Evolutionary conservation across 2,797 vertebrate genomes (phyloP).

Genomic region (Chelidonichthys spinosus): DNA sequence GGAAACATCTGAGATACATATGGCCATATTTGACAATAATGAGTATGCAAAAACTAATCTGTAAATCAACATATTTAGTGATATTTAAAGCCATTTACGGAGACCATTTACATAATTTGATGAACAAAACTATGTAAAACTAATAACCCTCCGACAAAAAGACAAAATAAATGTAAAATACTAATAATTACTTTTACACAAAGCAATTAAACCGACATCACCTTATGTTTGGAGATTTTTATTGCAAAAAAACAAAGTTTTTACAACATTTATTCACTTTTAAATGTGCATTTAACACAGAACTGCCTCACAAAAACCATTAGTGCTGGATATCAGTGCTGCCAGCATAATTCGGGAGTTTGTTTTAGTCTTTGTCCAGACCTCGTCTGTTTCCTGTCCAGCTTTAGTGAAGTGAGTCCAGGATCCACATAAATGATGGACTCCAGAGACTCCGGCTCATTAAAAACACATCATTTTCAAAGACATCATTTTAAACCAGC

Average conservation of each 20-base stretch:
- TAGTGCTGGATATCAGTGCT: slow-evolving; percentile 18
- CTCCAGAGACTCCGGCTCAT: slow-evolving; percentile 23
- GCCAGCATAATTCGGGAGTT: slow-evolving; percentile 27
- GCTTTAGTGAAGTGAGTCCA: slow-evolving; percentile 1
- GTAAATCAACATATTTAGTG: background rate
- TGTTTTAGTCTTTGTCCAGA: slow-evolving; percentile 7
- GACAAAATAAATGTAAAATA: background rate
- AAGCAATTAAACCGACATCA: background rate
- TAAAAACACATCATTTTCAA: slow-evolving; percentile 30
- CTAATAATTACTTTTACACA: background rate
- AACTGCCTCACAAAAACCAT: slow-evolving; percentile 17
- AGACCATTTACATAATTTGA: background rate
- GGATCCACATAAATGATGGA: slow-evolving; percentile 18
- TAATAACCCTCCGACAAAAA: background rate
- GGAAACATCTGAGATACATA: background rate
- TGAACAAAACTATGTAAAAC: background rate
- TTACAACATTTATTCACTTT: slow-evolving; percentile 27
- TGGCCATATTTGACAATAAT: background rate
- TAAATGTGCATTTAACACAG: slow-evolving; percentile 30
- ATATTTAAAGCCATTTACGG: background rate
- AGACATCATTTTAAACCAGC: background rate
- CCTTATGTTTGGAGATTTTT: background rate
- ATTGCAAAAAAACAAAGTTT: slow-evolving; percentile 6
- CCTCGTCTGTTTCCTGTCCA: slow-evolving; percentile 22
- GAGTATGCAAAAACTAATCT: background rate